Conservation (phyloP, 2,888 invertebrate species). For the Drosophila kokeensis region DNA sequence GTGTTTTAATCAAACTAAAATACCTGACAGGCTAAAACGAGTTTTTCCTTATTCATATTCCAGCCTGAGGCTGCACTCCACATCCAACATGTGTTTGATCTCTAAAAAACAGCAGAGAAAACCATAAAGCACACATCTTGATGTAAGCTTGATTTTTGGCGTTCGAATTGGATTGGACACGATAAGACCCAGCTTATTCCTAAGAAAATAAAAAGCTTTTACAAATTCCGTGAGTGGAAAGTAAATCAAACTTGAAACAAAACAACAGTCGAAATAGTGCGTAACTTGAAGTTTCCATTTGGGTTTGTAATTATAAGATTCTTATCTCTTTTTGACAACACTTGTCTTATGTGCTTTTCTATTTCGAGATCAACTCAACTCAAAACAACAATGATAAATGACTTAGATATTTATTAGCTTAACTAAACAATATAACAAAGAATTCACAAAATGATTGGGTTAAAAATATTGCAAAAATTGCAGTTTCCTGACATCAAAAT, state of each 20-base stretch:
- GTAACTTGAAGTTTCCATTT: background rate
- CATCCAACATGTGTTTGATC: too few relatives aligned
- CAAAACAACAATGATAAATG: background rate
- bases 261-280: background rate
- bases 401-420: background rate
- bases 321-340: background rate
- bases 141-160: background rate
- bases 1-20: slow-evolving; percentile 80
- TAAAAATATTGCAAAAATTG: background rate
- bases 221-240: rapidly evolving
- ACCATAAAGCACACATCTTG: background rate
- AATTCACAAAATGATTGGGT: background rate
- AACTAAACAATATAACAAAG: background rate
- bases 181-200: background rate
- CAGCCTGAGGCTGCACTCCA: slow-evolving; percentile 5
- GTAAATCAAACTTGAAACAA: background rate
- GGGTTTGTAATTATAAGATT: background rate
- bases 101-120: background rate
- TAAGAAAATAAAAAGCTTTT: background rate
- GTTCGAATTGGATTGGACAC: background rate
- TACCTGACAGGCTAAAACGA: slow-evolving; percentile 43
- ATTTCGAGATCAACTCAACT: background rate
- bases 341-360: background rate
- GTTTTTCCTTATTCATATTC: background rate
- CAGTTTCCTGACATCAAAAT: too few relatives aligned